Evolutionary conservation across 1,140 invertebrate species (phyloP).

Genomic region (Hylyphantes graminicola): DNA sequence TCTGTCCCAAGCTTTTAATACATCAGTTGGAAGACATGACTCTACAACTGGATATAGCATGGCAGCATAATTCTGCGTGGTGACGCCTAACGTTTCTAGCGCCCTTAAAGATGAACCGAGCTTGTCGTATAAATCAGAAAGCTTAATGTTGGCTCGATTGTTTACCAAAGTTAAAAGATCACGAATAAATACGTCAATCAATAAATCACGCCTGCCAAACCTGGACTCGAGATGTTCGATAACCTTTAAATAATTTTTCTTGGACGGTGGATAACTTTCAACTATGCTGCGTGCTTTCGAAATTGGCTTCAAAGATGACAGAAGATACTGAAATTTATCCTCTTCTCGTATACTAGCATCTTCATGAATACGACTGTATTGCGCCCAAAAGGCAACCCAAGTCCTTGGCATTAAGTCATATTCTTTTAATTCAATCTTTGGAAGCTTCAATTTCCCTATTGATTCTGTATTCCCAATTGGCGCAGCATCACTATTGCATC

Average conservation of each 20-base stretch:
- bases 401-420: slow-evolving; percentile 9
- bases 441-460: slow-evolving; percentile 36
- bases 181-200: slow-evolving; percentile 2
- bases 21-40: slow-evolving; percentile 12
- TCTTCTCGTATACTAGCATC: slow-evolving; percentile 9
- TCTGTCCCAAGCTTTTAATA: slow-evolving; percentile 15
- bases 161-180: slow-evolving; percentile 6
- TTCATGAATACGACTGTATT: slow-evolving; percentile 29
- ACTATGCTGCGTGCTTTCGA: slow-evolving; percentile 16
- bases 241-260: slow-evolving; percentile 23
- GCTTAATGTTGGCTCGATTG: not conserved
- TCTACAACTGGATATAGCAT: slow-evolving; percentile 24
- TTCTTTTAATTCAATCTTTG: slow-evolving; percentile 30
- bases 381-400: slow-evolving; percentile 42
- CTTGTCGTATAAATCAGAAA: not conserved
- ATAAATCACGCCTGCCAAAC: slow-evolving; percentile 14
- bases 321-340: slow-evolving; percentile 43
- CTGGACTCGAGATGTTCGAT: slow-evolving; percentile 21
- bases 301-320: slow-evolving; percentile 18
- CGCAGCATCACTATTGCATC: too few species aligned
- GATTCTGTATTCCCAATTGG: too few species aligned
- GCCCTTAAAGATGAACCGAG: not conserved
- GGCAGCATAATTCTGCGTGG: not conserved
- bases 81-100: slow-evolving; percentile 39
- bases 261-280: slow-evolving; percentile 29